These are phyloP conservation scores for Drosophila saltans DNA, from an alignment of 1,140 invertebrate genomes.

Conservation along the genomic window DNA sequence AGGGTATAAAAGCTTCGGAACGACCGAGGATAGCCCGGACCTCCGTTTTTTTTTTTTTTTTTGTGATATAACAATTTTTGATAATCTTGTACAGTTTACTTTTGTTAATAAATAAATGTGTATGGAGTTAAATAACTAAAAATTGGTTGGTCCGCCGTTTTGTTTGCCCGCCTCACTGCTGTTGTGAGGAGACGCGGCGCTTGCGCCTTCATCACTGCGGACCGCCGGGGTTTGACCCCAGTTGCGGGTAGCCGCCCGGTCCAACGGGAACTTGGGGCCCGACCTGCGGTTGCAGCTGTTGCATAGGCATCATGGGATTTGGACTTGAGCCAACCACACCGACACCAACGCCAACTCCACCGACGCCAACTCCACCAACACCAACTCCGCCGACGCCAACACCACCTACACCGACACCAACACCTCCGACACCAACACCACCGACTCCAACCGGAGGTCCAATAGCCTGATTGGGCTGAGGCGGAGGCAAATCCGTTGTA, in stretches of 20 bases:
- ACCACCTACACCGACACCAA: constrained; percentile 74
- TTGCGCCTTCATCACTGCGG: constrained; percentile 83
- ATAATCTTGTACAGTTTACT: constrained; percentile 34
- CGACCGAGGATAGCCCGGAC: too few relatives aligned
- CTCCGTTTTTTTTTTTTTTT: constrained; percentile 1
- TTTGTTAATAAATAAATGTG: constrained; percentile 36
- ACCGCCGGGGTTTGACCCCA: constrained; percentile 72
- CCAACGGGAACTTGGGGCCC: constrained; percentile 61
- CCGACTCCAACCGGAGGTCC: constrained; percentile 64
- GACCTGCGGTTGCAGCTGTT: constrained; percentile 74
- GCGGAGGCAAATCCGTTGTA: constrained; percentile 86
- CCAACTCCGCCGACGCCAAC: not conserved
- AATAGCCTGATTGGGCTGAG: constrained; percentile 74
- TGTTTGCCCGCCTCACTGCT: constrained; percentile 47
- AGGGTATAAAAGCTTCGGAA: too few relatives aligned
- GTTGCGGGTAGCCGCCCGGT: constrained; percentile 62
- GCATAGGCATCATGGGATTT: constrained; percentile 85
- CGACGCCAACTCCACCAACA: constrained; percentile 34
- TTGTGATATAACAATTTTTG: constrained; percentile 35
- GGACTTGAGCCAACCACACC: constrained; percentile 84
- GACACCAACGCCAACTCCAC: constrained; percentile 48
- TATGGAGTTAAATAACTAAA: not conserved
- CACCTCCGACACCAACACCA: constrained; percentile 19
- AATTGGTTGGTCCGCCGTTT: constrained; percentile 35
- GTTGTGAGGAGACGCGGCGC: constrained; percentile 77